Evolutionary conservation across 2,888 invertebrate genomes (phyloP), one percentile per base, ranked within the genome.

Genomic region (Limenitis camilla): DNA sequence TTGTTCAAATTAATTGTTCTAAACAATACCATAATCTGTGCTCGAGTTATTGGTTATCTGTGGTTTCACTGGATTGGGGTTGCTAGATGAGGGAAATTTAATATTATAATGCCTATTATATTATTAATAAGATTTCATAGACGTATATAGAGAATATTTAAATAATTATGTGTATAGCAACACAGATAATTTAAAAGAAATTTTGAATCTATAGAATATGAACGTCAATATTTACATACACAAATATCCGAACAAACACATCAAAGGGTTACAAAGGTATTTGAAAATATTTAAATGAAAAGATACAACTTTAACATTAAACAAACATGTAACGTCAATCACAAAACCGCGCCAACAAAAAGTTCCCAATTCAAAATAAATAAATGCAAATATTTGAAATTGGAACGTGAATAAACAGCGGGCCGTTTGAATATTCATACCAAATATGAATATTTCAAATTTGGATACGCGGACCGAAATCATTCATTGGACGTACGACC

Each of bases 381-480:
- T 83, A 83, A 85, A 86, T 86, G 84, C 85, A 81, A 84, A 86
- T 84, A 82, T 85, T 84, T 76, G 81, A 78, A 85, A 84, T 85
- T 84, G 83, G 80, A 81, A 78, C 80, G 78, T 81, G 83, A 84
- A 85, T 84, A 85, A 86, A 86, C 86, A 83, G 71, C 76, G 75
- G 69, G 68, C 70, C 71, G 79, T 82, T 84, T 87, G 86, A 87
- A 87, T 87, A 87, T 87, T 86, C 86, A 87, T 84, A 72, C 71
- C 65, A 75, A 81, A 82, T 83, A 85, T 85, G 85, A 85, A 85
- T 85, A 84, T 84, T 83, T 80, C 78, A 81, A 78, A 78, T 82
- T 75, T 73, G 66, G 74, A 68, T 71, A 62, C 72, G 70, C 71
- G 71, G 72, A 71, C 71, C 76, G 77, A 73, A 77, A 82, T 84